Base-by-base conservation (phyloP, 2,797 vertebrate species). In the Aeoliscus strigatus region DNA sequence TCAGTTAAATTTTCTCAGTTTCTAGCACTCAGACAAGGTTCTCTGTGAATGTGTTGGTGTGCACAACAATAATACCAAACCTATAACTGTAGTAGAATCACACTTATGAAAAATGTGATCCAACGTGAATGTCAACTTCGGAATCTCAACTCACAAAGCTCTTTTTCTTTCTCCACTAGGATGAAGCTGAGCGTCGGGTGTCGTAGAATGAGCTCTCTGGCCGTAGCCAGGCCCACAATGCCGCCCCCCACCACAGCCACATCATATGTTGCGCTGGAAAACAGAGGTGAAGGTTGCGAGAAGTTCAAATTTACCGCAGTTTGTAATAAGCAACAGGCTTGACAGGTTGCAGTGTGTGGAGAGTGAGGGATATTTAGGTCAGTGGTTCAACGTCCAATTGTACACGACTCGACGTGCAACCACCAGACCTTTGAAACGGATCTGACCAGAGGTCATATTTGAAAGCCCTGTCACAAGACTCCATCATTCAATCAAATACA, bases 161-260 rank as follows among this genome's bases (percentile, higher is more conserved):
- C 89, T 24, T 82, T 83, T 57, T 98, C 96, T 61, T 98, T 98
- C 88, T 98, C 96, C 80, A 98, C 78, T 48, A 98, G 79, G 12
- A 87, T 60, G 13, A 95, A 91, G 30, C 63, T 79, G 50, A 98
- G 91, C 1, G 79, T 42, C 0, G 92, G 92, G 62, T 94, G 90
- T 39, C 90, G 77, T 34, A 88, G 86, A 39, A 90, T 66, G 6
- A 98, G 93, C 66, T 94, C 91, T 70, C 95, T 81, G 35, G 89
- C 93, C 0, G 91, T 83, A 1, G 94, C 94, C 75, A 98, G 77
- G 1, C 96, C 96, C 83, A 97, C 93, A 49, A 98, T 93, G 3
- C 96, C 95, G 0, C 77, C 94, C 0, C 95, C 96, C 4, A 97
- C 86, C 29, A 97, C 49, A 1, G 87, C 92, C 51, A 97, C 81